phyloP scores from a whole-genome alignment of 2,888 invertebrate genomes.

The Cephus pygmeus region DNA sequence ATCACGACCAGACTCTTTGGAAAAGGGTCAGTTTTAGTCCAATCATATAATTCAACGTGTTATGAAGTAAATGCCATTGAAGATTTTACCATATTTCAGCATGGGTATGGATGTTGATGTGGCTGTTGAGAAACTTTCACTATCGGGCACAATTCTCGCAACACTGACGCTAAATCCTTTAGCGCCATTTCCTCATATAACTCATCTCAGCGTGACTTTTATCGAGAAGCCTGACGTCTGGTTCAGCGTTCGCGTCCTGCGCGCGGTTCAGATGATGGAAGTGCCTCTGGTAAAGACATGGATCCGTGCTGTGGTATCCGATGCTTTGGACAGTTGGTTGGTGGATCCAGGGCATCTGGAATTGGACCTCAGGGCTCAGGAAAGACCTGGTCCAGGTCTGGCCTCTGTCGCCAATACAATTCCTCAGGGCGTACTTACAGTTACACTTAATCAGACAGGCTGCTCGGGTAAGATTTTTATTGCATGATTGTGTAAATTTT shows the following conservation, averaged over 20 bases:
- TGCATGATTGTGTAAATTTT: background rate
- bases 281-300: constrained; percentile 69
- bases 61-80: background rate
- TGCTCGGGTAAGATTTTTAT: constrained; percentile 18
- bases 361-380: constrained; percentile 54
- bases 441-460: constrained; percentile 60
- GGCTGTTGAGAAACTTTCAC: constrained; percentile 67
- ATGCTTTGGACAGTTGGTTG: constrained; percentile 65
- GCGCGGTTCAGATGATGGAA: constrained; percentile 69
- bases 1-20: constrained; percentile 65
- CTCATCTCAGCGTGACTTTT: constrained; percentile 67
- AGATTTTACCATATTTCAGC: constrained; percentile 46
- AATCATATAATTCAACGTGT: background rate
- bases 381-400: constrained; percentile 56
- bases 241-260: constrained; percentile 67
- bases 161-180: constrained; percentile 66
- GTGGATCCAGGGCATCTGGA: constrained; percentile 66
- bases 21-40: constrained; percentile 55
- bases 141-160: constrained; percentile 66
- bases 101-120: constrained; percentile 68
- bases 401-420: constrained; percentile 49
- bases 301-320: constrained; percentile 69
- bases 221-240: constrained; percentile 69
- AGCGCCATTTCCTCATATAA: constrained; percentile 69
- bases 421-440: constrained; percentile 66